These are phyloP conservation scores for Epirrhoe tristata DNA, from an alignment of 2,888 invertebrate species.

Conservation along the genomic window DNA sequence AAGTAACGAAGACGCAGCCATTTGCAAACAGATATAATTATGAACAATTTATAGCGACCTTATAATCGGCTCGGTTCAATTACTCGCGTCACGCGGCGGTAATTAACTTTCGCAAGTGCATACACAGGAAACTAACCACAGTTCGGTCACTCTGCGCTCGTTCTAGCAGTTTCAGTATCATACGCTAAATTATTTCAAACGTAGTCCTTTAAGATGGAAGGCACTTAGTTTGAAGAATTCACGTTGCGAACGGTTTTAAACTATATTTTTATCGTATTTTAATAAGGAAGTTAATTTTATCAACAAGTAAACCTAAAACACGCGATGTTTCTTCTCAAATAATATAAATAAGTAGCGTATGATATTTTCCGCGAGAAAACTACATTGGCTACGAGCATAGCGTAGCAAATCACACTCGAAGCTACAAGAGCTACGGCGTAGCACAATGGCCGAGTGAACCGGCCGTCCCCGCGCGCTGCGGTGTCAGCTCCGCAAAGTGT, in stretches of 20 bases:
- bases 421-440: slow-evolving; percentile 18
- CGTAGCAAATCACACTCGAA: not conserved
- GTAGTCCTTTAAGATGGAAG: too few relatives aligned
- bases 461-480: not conserved
- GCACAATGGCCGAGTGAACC: slow-evolving; percentile 2
- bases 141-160: not conserved
- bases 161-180: too few relatives aligned
- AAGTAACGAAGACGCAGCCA: slow-evolving; percentile 9
- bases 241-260: too few relatives aligned
- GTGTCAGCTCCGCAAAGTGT: slow-evolving; percentile 17
- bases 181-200: too few relatives aligned
- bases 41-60: slow-evolving; percentile 16
- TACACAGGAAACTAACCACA: not conserved
- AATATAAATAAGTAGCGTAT: not conserved
- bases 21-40: slow-evolving; percentile 22
- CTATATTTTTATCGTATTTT: too few relatives aligned
- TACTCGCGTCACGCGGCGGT: slow-evolving; percentile 24
- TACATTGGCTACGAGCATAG: not conserved
- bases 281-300: too few relatives aligned
- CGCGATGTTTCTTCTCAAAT: too few relatives aligned
- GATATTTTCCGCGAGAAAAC: not conserved
- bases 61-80: slow-evolving; percentile 25
- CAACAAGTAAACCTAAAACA: too few relatives aligned
- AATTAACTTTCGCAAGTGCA: slow-evolving; percentile 23
- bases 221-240: too few relatives aligned